Evolutionary conservation across 2,888 invertebrate genomes (phyloP).

Genomic region (Brenthis hecate): DNA sequence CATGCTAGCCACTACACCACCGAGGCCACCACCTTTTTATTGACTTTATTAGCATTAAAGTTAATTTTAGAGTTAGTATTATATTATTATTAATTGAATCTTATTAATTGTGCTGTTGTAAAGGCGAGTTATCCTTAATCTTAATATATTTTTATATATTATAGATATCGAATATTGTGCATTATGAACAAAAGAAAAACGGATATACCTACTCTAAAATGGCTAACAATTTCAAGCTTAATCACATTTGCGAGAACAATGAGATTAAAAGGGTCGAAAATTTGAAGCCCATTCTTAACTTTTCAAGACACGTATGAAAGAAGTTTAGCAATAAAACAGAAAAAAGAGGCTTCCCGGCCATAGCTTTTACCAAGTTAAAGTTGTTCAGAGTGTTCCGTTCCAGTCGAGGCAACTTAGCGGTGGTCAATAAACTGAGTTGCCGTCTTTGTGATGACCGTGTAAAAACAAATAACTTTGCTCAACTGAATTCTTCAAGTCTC

Average conservation of each 20-base stretch:
- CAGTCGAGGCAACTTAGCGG: slow-evolving; percentile 60
- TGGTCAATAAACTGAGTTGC: slow-evolving; percentile 73
- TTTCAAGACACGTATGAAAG: slow-evolving; percentile 70
- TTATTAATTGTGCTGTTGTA: too few relatives aligned
- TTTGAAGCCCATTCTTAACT: slow-evolving; percentile 60
- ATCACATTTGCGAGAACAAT: slow-evolving; percentile 21
- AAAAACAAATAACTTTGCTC: slow-evolving; percentile 39
- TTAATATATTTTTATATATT: not conserved
- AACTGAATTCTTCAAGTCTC: slow-evolving; percentile 41
- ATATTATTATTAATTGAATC: too few relatives aligned
- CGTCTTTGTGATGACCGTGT: slow-evolving; percentile 54
- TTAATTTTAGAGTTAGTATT: too few relatives aligned
- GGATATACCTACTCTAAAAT: not conserved
- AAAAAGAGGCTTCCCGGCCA: slow-evolving; percentile 67
- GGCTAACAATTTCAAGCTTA: slow-evolving; percentile 2
- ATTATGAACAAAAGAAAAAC: not conserved
- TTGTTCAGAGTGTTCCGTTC: slow-evolving; percentile 68
- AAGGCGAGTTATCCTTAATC: not conserved
- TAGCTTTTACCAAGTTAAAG: slow-evolving; percentile 72
- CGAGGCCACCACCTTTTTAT: too few relatives aligned
- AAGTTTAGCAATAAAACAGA: slow-evolving; percentile 76
- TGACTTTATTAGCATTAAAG: not conserved
- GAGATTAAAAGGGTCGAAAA: slow-evolving; percentile 44
- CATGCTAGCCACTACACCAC: too few relatives aligned
- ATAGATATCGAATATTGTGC: not conserved